phyloP scores from a whole-genome alignment of 2,797 vertebrate species.

The Phoeniculus purpureus region DNA sequence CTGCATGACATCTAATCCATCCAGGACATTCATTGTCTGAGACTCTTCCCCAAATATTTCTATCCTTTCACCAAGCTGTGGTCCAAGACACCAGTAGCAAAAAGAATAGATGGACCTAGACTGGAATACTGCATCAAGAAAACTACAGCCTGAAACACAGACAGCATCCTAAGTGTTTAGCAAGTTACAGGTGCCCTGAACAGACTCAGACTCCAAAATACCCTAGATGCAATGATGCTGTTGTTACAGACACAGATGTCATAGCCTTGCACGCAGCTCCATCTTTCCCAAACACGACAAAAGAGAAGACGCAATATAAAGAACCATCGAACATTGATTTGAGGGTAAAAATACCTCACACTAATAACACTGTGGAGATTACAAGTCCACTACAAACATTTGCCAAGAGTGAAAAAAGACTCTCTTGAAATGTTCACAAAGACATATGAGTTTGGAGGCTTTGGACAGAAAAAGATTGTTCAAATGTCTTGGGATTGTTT shows the following conservation, averaged over 20 bases:
- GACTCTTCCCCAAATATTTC: not conserved
- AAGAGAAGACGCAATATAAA: not conserved
- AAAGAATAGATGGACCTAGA: not conserved
- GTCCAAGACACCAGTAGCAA: not conserved
- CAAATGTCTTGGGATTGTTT: not conserved
- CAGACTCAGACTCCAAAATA: not conserved
- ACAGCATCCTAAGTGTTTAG: not conserved
- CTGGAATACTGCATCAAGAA: not conserved
- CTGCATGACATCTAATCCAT: not conserved
- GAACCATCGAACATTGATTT: not conserved
- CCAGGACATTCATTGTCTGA: not conserved
- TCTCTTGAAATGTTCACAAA: not conserved
- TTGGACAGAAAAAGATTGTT: not conserved
- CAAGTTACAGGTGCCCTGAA: not conserved
- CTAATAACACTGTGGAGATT: not conserved
- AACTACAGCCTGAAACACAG: not conserved
- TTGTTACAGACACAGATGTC: not conserved
- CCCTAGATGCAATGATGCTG: not conserved
- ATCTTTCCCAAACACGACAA: not conserved
- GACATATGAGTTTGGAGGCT: not conserved
- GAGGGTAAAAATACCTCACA: not conserved
- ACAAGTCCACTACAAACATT: not conserved
- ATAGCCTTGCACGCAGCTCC: fast-evolving
- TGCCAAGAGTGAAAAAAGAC: not conserved
- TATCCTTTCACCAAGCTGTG: not conserved